Evolutionary conservation across 2,113 vertebrate genomes (phyloP), one percentile per base, ranked within the genome.

Genomic region (Mobula hypostoma): DNA sequence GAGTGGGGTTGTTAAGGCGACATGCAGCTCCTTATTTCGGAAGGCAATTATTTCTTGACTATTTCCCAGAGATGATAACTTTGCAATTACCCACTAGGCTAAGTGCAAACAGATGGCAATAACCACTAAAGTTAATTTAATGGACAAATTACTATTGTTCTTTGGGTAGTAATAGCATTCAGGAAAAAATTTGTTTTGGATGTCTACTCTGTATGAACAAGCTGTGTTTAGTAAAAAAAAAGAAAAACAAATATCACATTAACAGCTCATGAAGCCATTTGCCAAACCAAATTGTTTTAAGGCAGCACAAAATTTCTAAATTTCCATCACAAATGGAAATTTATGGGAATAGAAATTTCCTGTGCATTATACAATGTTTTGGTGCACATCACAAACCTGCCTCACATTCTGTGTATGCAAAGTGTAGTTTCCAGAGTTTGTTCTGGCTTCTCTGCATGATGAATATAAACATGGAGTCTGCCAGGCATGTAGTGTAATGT

Each of bases 21-120:
- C 29, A 66, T 68, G 63, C 14, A 32, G 29, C 85, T 66, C 29
- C 85, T 90, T 90, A 90, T 90, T 90, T 63, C 66, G 29, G 61
- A 90, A 24, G 19, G 29, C 14, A 90, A 90, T 90, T 90, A 58
- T 11, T 90, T 68, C 27, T 90, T 90, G 85, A 90, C 85, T 90
- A 68, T n/a, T 90, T 90, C 29, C 29, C 85, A 90, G 85, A 66
- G n/a, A 32, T 90, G 32, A 90, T 90, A 90, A 90, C 85, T 90
- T 90, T 63, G n/a, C 85, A 90, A 90, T 68, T 90, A 90, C 85
- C 61, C 17, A 90, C 29, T 9, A 66, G 61, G n/a, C 61, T 90
- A 90, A 90, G 66, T 90, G 58, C 85, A 66, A 90, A 90, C 85
- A 90, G 85, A 90, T 36, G 85, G 85, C n/a, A 90, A 66, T 90